A percentile compares a stretch with the other conserved stretches of the same genome.
Conservation (phyloP, 1,140 invertebrate species). For the Drosophila lini region DNA sequence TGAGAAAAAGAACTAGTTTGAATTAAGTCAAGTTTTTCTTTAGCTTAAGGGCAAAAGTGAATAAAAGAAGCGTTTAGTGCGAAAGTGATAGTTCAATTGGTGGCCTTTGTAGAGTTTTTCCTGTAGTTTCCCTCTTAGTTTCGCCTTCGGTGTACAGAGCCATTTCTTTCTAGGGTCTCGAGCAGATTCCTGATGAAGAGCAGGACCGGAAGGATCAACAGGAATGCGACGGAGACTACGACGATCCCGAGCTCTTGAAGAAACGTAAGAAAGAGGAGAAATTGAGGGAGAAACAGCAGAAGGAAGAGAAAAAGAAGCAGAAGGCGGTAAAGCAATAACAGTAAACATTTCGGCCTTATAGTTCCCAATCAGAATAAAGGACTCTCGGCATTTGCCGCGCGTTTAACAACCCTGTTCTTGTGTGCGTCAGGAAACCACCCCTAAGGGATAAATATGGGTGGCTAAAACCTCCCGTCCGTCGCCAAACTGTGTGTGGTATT, state of each 20-base stretch:
- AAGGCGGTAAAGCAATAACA: slow-evolving; percentile 2
- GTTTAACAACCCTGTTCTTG: slow-evolving; percentile 68
- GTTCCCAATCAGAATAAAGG: slow-evolving; percentile 40
- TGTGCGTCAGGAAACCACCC: slow-evolving; percentile 68
- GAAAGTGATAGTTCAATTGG: slow-evolving; percentile 37
- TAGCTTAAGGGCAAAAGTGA: slow-evolving; percentile 77
- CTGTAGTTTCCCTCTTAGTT: slow-evolving; percentile 9
- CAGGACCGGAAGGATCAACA: slow-evolving; percentile 13
- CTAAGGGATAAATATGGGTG: slow-evolving; percentile 54
- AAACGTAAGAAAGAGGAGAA: slow-evolving; percentile 16
- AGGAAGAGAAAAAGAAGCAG: slow-evolving; percentile 11
- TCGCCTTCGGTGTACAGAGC: slow-evolving; percentile 3
- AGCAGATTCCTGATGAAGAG: slow-evolving; percentile 46
- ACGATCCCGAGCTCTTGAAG: slow-evolving; percentile 25
- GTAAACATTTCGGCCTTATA: slow-evolving; percentile 19
- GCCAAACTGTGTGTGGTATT: slow-evolving; percentile 67
- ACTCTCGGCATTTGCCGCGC: slow-evolving; percentile 48
- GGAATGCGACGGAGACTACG: slow-evolving; percentile 6
- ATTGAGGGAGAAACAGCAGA: slow-evolving; percentile 1
- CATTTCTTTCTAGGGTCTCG: slow-evolving; percentile 62
- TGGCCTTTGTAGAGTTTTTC: slow-evolving; percentile 23
- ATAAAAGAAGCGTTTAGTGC: slow-evolving; percentile 57
- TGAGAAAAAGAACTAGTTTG: slow-evolving; percentile 77
- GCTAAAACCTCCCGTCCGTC: slow-evolving; percentile 39
- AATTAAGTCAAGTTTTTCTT: slow-evolving; percentile 61